Base-by-base conservation (phyloP, 2,888 invertebrate genomes). In the Lasioglossum morio region DNA sequence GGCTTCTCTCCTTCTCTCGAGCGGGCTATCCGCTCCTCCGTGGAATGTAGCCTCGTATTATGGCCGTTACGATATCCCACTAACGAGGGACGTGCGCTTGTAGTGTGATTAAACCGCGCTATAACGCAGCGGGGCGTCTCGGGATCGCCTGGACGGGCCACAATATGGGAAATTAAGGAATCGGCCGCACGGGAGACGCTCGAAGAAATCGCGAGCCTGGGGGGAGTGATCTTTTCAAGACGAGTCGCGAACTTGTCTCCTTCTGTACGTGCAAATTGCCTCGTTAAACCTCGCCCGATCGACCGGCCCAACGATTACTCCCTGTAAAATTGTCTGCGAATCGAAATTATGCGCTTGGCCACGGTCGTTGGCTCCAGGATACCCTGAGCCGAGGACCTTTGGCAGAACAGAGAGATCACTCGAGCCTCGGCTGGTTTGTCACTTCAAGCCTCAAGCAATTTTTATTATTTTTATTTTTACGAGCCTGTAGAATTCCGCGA, bases 11-110 rank as follows among this genome's bases (percentile, higher is more conserved):
- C 63, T 30, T 63, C 63, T 63, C 30, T 30, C 63, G 30, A 75
- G 70, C 86, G 79, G 77, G 63, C 69, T 77, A 79, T 80, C 74
- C 84, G 69, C 79, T 53, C 78, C 78, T 79, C 63, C 69, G 82
- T 89, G 94, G 94, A 95, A 95, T 94, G 94, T 93, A 93, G 93
- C 90, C 92, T 92, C 92, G 91, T 92, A 93, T 94, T 94, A 94
- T 93, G 89, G 94, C 93, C 93, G 91, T 93, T 79, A 92, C 92
- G 94, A 94, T 94, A 94, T 94, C 92, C 94, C 93, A 93, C 95
- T 95, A 95, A 95, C 95, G 94, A 95, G 95, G 93, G 94, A 94
- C 93, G 94, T 93, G 93, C 92, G 94, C 93, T 94, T 92, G 94
- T 94, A 94, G 94, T 92, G 94, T 94, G 95, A 95, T 95, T 95